Evolutionary conservation across 2,113 vertebrate genomes (phyloP), one percentile per base, ranked within the genome.

Genomic region (Arvicanthis niloticus): DNA sequence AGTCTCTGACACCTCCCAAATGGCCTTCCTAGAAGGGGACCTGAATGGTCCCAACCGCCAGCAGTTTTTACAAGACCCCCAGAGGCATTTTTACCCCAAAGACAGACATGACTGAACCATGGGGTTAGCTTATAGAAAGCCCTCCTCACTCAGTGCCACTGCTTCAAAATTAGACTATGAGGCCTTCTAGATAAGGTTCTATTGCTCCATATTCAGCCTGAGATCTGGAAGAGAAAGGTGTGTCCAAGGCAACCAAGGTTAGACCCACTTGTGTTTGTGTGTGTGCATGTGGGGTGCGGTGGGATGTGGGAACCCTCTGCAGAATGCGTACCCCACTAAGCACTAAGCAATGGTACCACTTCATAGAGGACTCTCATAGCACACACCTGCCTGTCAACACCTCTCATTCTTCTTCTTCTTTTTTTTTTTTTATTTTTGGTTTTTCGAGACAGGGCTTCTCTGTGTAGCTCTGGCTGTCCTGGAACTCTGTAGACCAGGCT

Each of bases 41-140:
- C 9, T 4, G 0, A 1, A 29, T 16, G 3, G 16, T 37, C 58
- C 11, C 1, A 29, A 19, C 60, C 34, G 16, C 42, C 53, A 56
- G 91, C 0, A 3, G 26, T 48, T 60, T 13, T 22, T 11, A 17
- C 24, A 62, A 29, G 62, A 37, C 12, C 31, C 73, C 10, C 0
- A 5, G 56, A 22, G 29, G 70, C 9, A 29, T 4, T 7, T 8
- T 7, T 29, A 29, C 58, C 37, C 21, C n/a, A 29, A 65, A 78
- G 81, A 29, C 21, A 1, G 81, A 37, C 65, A 5, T 15, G 0
- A 8, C 34, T 1, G 17, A 2, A 1, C 53, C 4, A 3, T 6
- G 0, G 10, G 10, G 16, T 24, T 62, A n/a, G 15, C 42, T 51
- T 89, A 60, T 42, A 40, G 48, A 31, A 31, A n/a, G 45, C 16